phyloP scores from a whole-genome alignment of 2,113 vertebrate species.

The Phocoena sinus region DNA sequence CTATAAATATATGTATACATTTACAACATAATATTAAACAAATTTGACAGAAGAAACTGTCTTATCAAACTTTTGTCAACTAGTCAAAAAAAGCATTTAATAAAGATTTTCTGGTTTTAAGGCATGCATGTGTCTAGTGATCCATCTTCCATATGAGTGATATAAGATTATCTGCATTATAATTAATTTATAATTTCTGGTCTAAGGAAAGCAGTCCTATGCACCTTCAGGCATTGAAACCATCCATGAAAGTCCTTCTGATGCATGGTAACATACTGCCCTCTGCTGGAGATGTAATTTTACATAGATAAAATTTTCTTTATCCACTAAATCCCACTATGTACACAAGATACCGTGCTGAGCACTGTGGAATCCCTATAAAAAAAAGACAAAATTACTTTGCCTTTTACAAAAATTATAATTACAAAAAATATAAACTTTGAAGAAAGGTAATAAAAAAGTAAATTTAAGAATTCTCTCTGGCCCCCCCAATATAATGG shows the following conservation, averaged over 20 bases:
- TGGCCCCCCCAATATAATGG: neutral
- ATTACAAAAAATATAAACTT: slow-evolving; percentile 14
- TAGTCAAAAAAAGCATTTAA: neutral
- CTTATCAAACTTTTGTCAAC: neutral
- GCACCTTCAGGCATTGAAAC: neutral
- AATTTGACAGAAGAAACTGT: neutral
- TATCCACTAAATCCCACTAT: neutral
- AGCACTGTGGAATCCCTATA: neutral
- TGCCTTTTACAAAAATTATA: neutral
- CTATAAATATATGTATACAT: neutral
- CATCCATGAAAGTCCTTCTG: fast-evolving
- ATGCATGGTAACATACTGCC: slow-evolving; percentile 72
- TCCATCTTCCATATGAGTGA: neutral
- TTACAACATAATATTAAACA: neutral
- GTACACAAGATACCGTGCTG: neutral
- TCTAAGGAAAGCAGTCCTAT: neutral
- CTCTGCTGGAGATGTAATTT: slow-evolving; percentile 75
- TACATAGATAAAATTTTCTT: neutral
- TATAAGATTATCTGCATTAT: neutral
- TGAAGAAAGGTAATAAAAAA: neutral
- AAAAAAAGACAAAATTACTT: neutral
- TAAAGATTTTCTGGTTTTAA: neutral
- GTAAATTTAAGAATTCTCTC: neutral
- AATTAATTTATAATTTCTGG: neutral
- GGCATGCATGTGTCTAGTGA: neutral